These are phyloP conservation scores for Forbesichthys papilliferus DNA, from an alignment of 2,113 vertebrate genomes.

Conservation along the genomic window DNA sequence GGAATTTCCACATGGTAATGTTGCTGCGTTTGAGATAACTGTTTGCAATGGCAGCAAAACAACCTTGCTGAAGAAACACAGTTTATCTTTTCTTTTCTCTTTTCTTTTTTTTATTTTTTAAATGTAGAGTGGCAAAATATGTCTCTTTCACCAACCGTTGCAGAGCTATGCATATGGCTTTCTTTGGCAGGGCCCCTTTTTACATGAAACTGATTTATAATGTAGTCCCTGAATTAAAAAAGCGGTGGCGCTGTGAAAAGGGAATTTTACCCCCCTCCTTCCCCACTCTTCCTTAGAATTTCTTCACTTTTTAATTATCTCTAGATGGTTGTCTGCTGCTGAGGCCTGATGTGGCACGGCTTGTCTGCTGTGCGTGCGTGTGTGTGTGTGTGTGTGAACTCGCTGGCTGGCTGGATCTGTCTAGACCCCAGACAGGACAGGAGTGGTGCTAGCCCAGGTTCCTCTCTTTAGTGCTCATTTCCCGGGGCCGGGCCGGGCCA, in stretches of 20 bases:
- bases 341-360: constrained; percentile 40
- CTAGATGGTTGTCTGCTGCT: constrained; percentile 50
- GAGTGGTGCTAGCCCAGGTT: constrained; percentile 28
- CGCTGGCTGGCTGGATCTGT: constrained; percentile 29
- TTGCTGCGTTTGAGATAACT: constrained; percentile 63
- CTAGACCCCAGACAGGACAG: constrained; percentile 45
- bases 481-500: constrained; percentile 4
- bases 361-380: constrained; percentile 18
- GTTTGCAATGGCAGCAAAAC: constrained; percentile 59
- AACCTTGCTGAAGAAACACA: constrained; percentile 42
- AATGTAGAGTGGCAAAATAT: constrained; percentile 40
- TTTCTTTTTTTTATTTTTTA: constrained; percentile 34
- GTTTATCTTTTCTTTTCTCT: constrained; percentile 35
- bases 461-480: constrained; percentile 46
- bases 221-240: constrained; percentile 50
- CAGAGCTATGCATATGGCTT: constrained; percentile 30
- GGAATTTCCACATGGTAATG: constrained; percentile 62
- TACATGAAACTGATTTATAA: constrained; percentile 56
- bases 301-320: constrained; percentile 63
- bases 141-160: constrained; percentile 49
- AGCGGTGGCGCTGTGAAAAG: constrained; percentile 26
- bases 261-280: constrained; percentile 30
- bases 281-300: constrained; percentile 45
- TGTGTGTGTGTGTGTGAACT: constrained; percentile 19
- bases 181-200: constrained; percentile 39